phyloP scores from a whole-genome alignment of 30 jellyfish, hydroid and myxozoan genomes.

The Nemopilema nomurai region DNA sequence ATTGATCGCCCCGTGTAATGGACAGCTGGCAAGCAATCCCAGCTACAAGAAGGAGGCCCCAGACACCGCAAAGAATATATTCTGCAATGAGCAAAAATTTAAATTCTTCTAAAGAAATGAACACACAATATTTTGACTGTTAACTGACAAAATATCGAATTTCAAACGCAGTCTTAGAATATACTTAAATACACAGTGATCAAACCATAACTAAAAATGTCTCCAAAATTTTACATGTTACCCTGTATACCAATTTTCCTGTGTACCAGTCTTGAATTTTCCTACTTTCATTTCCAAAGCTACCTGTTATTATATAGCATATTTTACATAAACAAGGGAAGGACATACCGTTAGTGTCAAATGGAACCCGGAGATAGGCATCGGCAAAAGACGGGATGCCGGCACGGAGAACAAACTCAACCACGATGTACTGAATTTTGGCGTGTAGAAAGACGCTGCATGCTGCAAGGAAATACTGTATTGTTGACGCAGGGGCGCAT shows the following conservation, averaged over 20 bases:
- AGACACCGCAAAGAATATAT: constrained; percentile 45
- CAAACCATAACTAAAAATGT: background rate
- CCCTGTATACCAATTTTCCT: too few species aligned
- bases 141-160: too few species aligned
- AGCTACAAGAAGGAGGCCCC: constrained; percentile 50
- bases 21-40: constrained; percentile 36
- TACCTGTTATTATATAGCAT: too few species aligned
- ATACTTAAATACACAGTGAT: background rate
- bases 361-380: constrained; percentile 67
- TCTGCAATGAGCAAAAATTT: constrained; percentile 15
- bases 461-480: constrained; percentile 14
- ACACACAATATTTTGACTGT: background rate
- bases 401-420: constrained; percentile 64
- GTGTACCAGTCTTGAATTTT: too few species aligned
- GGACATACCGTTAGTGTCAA: constrained; percentile 47
- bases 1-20: constrained; percentile 34
- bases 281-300: too few species aligned
- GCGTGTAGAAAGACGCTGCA: constrained; percentile 70
- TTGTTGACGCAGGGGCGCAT: background rate
- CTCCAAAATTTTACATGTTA: background rate
- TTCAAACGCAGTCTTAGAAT: too few species aligned
- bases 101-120: background rate
- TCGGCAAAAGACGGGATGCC: constrained; percentile 61
- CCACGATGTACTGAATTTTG: constrained; percentile 63
- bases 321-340: background rate